These are phyloP conservation scores for Anarsia innoxiella DNA, from an alignment of 2,888 invertebrate species.

Conservation along the genomic window DNA sequence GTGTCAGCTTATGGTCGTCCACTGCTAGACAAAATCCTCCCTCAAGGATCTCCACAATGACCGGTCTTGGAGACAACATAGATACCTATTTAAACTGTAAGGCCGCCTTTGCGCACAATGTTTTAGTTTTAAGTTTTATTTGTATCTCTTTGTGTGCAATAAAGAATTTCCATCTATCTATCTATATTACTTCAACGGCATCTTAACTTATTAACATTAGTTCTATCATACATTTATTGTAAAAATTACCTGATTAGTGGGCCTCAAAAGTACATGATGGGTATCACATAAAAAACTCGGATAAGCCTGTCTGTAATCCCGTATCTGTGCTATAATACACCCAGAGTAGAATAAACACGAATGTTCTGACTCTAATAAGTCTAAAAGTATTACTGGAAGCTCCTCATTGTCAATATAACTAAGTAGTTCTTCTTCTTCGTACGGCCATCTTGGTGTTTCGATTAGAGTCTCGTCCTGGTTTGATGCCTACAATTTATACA, in stretches of 20 bases:
- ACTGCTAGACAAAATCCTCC: no score
- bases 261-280: conserved; percentile 90
- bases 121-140: no score
- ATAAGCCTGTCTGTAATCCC: conserved; percentile 90
- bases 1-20: no score
- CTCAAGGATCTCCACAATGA: no score
- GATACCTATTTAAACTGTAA: no score
- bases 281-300: conserved; percentile 86
- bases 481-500: conserved; percentile 26
- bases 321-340: conserved; percentile 92
- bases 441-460: conserved; percentile 88
- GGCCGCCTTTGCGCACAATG: no score
- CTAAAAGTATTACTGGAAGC: conserved; percentile 89
- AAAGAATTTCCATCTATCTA: no score
- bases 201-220: no score
- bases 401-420: conserved; percentile 93
- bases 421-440: conserved; percentile 91
- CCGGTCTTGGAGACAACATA: no score
- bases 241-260: conserved; percentile 91
- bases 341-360: conserved; percentile 93
- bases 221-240: no score
- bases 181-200: no score
- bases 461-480: conserved; percentile 79
- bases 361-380: conserved; percentile 87
- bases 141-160: no score